Base-by-base conservation (phyloP, 64 coral and sea anemone genomes). In the Astreopora myriophthalma region DNA sequence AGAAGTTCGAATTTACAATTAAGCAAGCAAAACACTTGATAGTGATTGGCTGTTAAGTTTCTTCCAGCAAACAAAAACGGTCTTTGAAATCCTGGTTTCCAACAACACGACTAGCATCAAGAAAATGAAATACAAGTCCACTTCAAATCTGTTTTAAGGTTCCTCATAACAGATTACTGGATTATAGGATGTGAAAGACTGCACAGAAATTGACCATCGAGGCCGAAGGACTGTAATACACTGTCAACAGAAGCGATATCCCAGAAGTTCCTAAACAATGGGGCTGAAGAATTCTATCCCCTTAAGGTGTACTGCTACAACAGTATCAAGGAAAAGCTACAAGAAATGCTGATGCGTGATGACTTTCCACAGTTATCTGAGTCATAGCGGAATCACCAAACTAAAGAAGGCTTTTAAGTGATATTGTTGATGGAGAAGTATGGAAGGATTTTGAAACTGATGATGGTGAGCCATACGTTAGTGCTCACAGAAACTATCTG, bases 241-340 rank as follows among this genome's bases (percentile, higher is more conserved):
- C 16, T 62, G 58, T 23, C 14, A 62, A 16, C 17, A 16, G 3
- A 62, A 62, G 58, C 8, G 16, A 23, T 62, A 62, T 62, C 16
- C 58, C 4, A 62, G 58, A 23, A 62, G 58, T 62, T 67, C 11
- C 63, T 90, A 20, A 80, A 20, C 13, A 80, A 81, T 90, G 88
- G 88, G 1, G 44, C 44, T 25, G 19, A 67, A 46, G 29, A 16
- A 6, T 90, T 90, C 37, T 92, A 92, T 31, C 90, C 90, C 0
- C 32, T 92, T n/a, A 92, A 92, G 35, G 67, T 73, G 2, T 92
- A 92, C 51, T 92, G 90, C 79, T 92, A 75, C 80, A 85, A 84
- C 16, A 92, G 90, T 72, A 37, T 92, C 31, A 92, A 40, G 22
- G 84, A 74, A 23, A 49, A 51, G 32, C 48, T 85, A 33, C 78